Percentiles rank a stretch among this genome's conserved stretches.
Evolutionary conservation across 2,888 invertebrate species (phyloP).

Genomic region (Drosophila monieri): DNA sequence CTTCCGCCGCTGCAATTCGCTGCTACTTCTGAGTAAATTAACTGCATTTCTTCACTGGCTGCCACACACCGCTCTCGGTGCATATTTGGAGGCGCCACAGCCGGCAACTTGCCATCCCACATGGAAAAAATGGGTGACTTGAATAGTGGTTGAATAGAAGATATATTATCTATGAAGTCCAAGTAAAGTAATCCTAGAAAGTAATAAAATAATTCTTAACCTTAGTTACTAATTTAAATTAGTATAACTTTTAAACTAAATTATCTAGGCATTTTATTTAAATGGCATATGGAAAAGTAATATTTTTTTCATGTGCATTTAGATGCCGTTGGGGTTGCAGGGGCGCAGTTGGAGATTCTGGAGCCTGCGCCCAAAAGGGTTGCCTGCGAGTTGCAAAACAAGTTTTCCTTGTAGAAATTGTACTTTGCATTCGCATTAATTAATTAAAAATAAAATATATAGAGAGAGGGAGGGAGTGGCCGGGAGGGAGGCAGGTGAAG

Average conservation of each 20-base stretch:
- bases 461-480: constrained; percentile 17
- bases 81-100: constrained; percentile 70
- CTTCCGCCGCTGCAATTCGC: constrained; percentile 45
- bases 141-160: not conserved
- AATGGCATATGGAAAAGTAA: not conserved
- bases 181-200: not conserved
- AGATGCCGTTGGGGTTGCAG: not conserved
- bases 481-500: constrained; percentile 12
- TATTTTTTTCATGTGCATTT: constrained; percentile 1
- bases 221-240: not conserved
- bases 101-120: constrained; percentile 11
- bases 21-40: constrained; percentile 80
- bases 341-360: constrained; percentile 4
- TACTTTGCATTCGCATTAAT: constrained; percentile 82
- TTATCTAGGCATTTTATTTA: not conserved
- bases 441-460: constrained; percentile 82
- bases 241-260: not conserved
- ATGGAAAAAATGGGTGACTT: not conserved
- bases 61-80: constrained; percentile 49
- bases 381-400: constrained; percentile 72
- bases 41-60: constrained; percentile 79
- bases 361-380: constrained; percentile 59
- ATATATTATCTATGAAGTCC: not conserved
- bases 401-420: constrained; percentile 82
- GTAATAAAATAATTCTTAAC: too few relatives aligned